A percentile compares a stretch with the other conserved stretches of the same genome.
Conservation (phyloP, 92 coral and sea anemone genomes). For the Phenganax stokvisi region DNA sequence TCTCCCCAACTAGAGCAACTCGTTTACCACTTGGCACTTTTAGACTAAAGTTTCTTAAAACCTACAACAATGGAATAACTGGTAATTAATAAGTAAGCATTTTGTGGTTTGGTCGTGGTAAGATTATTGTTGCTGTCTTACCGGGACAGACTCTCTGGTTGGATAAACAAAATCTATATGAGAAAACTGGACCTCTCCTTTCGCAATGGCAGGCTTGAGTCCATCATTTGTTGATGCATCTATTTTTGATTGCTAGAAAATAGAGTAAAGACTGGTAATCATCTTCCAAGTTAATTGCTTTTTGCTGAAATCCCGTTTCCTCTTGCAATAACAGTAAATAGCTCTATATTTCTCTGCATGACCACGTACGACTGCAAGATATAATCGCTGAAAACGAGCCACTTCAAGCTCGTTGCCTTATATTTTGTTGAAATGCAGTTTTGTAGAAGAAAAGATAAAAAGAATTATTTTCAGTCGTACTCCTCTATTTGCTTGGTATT, state of each 20-base stretch:
- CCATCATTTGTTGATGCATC: constrained; percentile 82
- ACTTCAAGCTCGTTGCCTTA: too few species aligned
- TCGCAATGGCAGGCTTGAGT: constrained; percentile 55
- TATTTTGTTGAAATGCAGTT: too few species aligned
- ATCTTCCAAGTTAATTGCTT: neutral
- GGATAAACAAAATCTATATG: constrained; percentile 79
- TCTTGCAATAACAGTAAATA: too few species aligned
- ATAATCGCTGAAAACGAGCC: too few species aligned
- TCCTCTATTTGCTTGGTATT: too few species aligned
- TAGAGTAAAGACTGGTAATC: neutral
- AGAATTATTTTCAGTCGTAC: too few species aligned
- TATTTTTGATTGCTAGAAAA: constrained; percentile 62
- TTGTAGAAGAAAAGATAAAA: too few species aligned
- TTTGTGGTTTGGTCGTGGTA: too few species aligned
- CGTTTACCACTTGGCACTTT: constrained; percentile 34
- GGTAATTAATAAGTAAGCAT: neutral
- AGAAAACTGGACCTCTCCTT: constrained; percentile 63
- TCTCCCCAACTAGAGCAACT: constrained; percentile 32
- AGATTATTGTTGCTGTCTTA: neutral
- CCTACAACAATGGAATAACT: neutral
- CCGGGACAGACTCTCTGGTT: constrained; percentile 74
- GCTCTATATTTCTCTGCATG: too few species aligned
- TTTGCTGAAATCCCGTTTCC: neutral
- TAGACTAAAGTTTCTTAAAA: constrained; percentile 19
- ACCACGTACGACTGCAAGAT: too few species aligned